Evolutionary conservation across 2,797 vertebrate genomes (phyloP).

Genomic region (Tokudaia muenninki): DNA sequence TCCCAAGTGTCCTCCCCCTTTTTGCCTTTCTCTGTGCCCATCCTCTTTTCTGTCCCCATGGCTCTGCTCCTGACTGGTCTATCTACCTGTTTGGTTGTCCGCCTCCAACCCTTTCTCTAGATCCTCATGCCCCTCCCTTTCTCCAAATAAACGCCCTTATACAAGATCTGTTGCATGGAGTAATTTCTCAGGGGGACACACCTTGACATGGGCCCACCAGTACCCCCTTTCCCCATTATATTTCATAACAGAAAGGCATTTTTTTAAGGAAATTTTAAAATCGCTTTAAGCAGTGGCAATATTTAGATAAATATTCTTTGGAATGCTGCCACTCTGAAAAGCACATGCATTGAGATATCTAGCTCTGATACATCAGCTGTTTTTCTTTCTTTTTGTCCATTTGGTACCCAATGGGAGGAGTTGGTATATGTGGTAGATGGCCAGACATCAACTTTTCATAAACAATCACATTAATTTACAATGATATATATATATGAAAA

Average conservation of each 20-base stretch:
- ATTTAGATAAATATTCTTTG: constrained; percentile 51
- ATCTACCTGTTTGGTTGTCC: background rate
- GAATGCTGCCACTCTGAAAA: constrained; percentile 12
- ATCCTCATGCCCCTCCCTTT: background rate
- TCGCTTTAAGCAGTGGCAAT: constrained; percentile 38
- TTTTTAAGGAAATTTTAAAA: constrained; percentile 42
- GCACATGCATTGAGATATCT: background rate
- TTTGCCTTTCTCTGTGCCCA: background rate
- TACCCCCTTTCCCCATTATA: background rate
- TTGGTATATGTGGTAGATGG: background rate
- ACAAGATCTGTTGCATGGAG: background rate
- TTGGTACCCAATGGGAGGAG: background rate
- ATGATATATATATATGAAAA: background rate
- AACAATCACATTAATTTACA: constrained; percentile 11
- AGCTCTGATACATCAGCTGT: constrained; percentile 8
- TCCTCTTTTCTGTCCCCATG: background rate
- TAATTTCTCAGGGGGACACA: background rate
- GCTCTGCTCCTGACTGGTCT: background rate
- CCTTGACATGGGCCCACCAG: background rate
- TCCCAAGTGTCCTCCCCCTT: background rate
- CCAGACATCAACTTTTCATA: background rate
- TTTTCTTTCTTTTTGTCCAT: background rate
- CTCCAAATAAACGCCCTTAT: background rate
- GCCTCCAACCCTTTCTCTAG: background rate
- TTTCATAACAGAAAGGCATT: constrained; percentile 1